Evolutionary conservation across 1,140 invertebrate species (phyloP), one percentile per base, ranked within the genome.

Genomic region (Orchesella cincta): DNA sequence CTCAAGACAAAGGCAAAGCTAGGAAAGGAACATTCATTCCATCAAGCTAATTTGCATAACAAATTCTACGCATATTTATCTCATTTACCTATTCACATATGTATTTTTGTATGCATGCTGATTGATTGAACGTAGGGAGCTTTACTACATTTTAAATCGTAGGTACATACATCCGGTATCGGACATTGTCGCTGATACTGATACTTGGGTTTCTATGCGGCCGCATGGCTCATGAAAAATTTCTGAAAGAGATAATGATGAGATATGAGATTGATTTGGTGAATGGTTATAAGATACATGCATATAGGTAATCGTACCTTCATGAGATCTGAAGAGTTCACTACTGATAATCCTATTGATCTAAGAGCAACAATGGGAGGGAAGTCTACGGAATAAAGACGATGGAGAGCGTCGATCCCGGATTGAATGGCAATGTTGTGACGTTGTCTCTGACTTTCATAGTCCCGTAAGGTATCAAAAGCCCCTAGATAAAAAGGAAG

Each of bases 401-500:
- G 87, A 81, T 98, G 93, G 29, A 99, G 86, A 8, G 90, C 91
- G 86, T 99, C 96, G 3, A 98, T 92, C 0, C 92, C 91, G 0
- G 93, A 83, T 90, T 98, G 93, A 0, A 93, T 93, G 1, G 95
- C 93, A 26, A 98, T 87, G 85, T 97, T 97, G 82, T 94, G 90
- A 35, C 91, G 86, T 84, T 98, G 95, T 46, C 95, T 86, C 74
- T 88, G 82, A 0, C 90, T 93, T 87, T 99, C 96, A 84, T 98
- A 99, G 79, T 92, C 88, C 39, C 89, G 83, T 23, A 98, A 87
- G 86, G 92, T 91, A n/a, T 86, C 87, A 77, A 87, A 84, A 83
- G 90, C 87, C 33, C 89, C 92, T 88, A 86, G 23, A 76, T 85
- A 78, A 14, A 26, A 12, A 33, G 23, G 20, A 26, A 75, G 82